phyloP scores from a whole-genome alignment of 2,113 vertebrate genomes.

The Gymnarchus niloticus region DNA sequence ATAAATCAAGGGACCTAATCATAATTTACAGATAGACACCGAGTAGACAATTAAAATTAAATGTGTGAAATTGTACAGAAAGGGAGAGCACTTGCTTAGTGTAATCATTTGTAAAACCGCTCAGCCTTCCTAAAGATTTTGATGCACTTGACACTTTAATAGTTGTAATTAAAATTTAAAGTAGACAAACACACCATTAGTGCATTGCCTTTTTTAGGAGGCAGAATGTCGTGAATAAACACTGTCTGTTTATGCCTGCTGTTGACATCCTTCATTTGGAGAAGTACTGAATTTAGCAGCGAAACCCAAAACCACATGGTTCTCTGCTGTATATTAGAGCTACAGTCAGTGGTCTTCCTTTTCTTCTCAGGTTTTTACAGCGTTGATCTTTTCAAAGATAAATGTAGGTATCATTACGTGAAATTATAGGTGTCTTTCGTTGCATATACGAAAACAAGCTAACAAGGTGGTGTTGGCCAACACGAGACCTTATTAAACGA shows the following conservation, averaged over 20 bases:
- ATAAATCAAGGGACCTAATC: neutral
- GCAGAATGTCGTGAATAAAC: slow-evolving; percentile 22
- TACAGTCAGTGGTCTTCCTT: neutral
- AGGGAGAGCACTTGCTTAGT: slow-evolving; percentile 1
- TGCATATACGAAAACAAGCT: neutral
- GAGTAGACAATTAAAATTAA: neutral
- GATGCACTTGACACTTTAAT: slow-evolving; percentile 23
- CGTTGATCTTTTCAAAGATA: slow-evolving; percentile 12
- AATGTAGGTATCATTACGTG: slow-evolving; percentile 16
- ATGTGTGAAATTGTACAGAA: slow-evolving; percentile 1
- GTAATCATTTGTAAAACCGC: slow-evolving; percentile 14
- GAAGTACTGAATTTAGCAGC: slow-evolving; percentile 9
- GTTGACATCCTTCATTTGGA: slow-evolving; percentile 13
- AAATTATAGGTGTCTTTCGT: slow-evolving; percentile 6
- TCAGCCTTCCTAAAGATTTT: slow-evolving; percentile 16
- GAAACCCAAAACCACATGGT: neutral
- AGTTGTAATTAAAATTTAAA: slow-evolving; percentile 29
- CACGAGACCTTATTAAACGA: neutral
- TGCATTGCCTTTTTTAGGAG: neutral
- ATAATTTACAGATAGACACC: neutral
- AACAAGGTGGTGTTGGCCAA: slow-evolving; percentile 2
- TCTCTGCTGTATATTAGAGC: neutral
- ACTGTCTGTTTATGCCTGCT: slow-evolving; percentile 18
- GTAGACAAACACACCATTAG: slow-evolving; percentile 21
- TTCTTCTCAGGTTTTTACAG: neutral